These are phyloP conservation scores for Coendou prehensilis DNA, from an alignment of 2,797 vertebrate species.

Conservation along the genomic window DNA sequence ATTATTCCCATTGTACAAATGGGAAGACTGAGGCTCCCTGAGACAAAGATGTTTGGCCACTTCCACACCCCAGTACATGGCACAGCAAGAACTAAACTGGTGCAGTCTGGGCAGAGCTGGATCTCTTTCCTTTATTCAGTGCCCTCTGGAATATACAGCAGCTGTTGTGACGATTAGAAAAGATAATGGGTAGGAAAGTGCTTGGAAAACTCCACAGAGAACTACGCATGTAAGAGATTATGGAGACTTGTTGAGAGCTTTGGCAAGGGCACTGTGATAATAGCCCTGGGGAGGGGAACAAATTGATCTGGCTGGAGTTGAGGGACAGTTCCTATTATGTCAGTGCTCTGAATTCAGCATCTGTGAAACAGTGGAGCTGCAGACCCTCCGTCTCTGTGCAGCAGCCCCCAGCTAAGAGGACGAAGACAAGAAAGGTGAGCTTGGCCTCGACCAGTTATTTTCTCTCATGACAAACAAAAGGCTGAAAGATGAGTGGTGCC, in stretches of 20 bases:
- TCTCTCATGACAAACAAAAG: constrained; percentile 40
- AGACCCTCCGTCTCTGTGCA: constrained; percentile 34
- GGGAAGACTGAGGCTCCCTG: not conserved
- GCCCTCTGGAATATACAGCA: constrained; percentile 69
- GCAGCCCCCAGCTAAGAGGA: constrained; percentile 35
- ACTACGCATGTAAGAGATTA: constrained; percentile 60
- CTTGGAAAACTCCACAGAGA: constrained; percentile 72
- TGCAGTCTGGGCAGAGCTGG: not conserved
- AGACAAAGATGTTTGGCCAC: not conserved
- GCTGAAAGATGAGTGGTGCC: not conserved
- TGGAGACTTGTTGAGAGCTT: constrained; percentile 70
- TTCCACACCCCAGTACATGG: not conserved
- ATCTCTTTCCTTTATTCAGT: not conserved
- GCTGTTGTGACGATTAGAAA: constrained; percentile 66
- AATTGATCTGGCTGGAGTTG: constrained; percentile 77
- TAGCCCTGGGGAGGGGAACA: constrained; percentile 65
- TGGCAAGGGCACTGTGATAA: constrained; percentile 68
- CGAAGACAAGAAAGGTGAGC: constrained; percentile 53
- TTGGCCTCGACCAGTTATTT: constrained; percentile 50
- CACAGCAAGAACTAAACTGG: not conserved
- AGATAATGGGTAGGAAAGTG: constrained; percentile 73
- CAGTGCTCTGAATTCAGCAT: constrained; percentile 54
- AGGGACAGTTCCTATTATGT: constrained; percentile 64
- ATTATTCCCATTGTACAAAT: not conserved
- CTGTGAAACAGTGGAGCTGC: constrained; percentile 55